Base-by-base conservation (phyloP, 2,797 vertebrate genomes). In the Hypotaenidia okinawae region DNA sequence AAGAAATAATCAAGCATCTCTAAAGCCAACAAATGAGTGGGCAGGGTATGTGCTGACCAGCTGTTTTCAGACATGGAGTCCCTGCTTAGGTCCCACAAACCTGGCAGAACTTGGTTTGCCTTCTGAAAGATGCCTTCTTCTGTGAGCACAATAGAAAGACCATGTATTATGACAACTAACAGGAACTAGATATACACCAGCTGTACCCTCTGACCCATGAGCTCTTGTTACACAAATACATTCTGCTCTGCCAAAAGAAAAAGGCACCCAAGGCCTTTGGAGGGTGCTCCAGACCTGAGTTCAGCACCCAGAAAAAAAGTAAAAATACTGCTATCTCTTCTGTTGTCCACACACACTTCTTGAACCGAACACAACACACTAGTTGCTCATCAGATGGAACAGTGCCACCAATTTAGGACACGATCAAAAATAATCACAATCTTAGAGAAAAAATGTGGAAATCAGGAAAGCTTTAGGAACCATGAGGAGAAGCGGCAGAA, bases 141-240 rank as follows among this genome's bases (percentile, higher is more conserved):
- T 49, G 35, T 27, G 41, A 62, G 47, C 35, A 27, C 17, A 23
- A 41, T 13, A 61, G 30, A 17, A 32, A 51, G 17, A 19, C 9
- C 25, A 10, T 4, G 15, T 9, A 9, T 43, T 63, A 41, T 8
- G 23, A 33, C 13, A 47, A 75, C 5, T 13, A 74, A 39, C 13
- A 55, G 37, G 3, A 54, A 63, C 64, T 6, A 28, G 21, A 69
- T n/a, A 33, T 2, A 45, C 9, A 14, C 15, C 2, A 0, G 13
- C 30, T 62, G 15, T 39, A 24, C 6, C 15, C 23, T 30, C 62
- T 51, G 62, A 51, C 25, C 45, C 45, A 6, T 8, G 35, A n/a
- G 30, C 19, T 47, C 21, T 23, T 80, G 6, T 33, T 16, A 80
- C 16, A 67, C 12, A 52, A 58, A 21, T 1, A 0, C 17, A 58